Percentiles rank a stretch among this genome's conserved stretches.
phyloP scores from a whole-genome alignment of 1,140 invertebrate species.

The Panonychus citri region DNA sequence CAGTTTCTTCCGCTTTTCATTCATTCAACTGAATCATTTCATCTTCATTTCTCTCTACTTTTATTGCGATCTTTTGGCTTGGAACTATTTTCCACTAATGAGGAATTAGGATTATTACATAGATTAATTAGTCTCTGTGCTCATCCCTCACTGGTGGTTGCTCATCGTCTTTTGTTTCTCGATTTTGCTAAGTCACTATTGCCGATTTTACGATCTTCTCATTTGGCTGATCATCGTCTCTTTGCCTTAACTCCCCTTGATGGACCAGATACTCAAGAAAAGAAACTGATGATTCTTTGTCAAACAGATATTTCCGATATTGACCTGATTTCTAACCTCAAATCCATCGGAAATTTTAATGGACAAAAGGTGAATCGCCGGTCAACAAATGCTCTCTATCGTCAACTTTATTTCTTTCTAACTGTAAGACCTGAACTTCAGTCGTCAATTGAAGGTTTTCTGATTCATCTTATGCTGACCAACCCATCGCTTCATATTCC shows the following conservation, averaged over 20 bases:
- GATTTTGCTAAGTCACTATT: constrained; percentile 7
- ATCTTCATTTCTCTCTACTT: constrained; percentile 5
- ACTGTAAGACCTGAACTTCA: not conserved
- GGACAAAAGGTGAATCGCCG: not conserved
- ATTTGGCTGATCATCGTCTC: not conserved
- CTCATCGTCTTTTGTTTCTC: constrained; percentile 11
- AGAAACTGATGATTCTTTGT: constrained; percentile 12
- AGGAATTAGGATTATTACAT: constrained; percentile 12
- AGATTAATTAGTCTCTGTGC: constrained; percentile 8
- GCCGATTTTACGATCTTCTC: not conserved
- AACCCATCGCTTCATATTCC: not conserved
- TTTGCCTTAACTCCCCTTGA: constrained; percentile 12
- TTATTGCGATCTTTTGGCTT: constrained; percentile 8
- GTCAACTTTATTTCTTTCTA: not conserved
- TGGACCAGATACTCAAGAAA: constrained; percentile 15
- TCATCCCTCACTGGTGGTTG: constrained; percentile 11
- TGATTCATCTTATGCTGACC: not conserved
- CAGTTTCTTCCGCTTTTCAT: constrained; percentile 6
- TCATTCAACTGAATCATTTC: constrained; percentile 1
- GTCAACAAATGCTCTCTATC: constrained; percentile 3
- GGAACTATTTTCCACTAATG: constrained; percentile 9
- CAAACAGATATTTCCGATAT: constrained; percentile 4
- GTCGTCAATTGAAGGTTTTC: not conserved
- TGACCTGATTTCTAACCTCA: constrained; percentile 1
- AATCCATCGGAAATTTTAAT: not conserved